Evolutionary conservation across 2,113 vertebrate species (phyloP), one percentile per base, ranked within the genome.

Genomic region (Seriola dumerili): DNA sequence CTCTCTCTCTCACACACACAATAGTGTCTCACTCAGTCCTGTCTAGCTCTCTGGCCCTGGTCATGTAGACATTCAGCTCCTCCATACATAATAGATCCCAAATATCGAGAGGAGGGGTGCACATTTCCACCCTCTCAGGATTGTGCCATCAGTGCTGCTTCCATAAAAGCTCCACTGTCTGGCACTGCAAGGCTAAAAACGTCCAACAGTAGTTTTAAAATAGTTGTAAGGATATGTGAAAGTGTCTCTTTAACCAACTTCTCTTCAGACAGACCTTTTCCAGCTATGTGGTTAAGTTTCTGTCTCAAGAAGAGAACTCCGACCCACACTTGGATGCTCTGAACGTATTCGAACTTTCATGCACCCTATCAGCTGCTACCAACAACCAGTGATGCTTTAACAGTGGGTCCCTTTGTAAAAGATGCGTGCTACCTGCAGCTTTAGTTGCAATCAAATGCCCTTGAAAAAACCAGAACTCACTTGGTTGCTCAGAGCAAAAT

Each of bases 21-120:
- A 84, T 83, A 67, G 86, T 54, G 83, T 76, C 84, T 88, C 69
- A 38, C 90, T 85, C 74, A 74, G 83, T 72, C 77, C 84, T 58
- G 80, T 88, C 85, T 91, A 62, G 81, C 71, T 90, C 90, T 83
- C 77, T 84, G 84, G 89, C 74, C 83, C 46, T 3, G 57, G 81
- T 91, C 87, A 84, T 85, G 89, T 70, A 87, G 87, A 88, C 85
- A 78, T 81, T 87, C 88, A 67, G 86, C 84, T 91, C 79, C 86
- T 89, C 91, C 66, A 83, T 89, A 85, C 86, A 90, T 86, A 87
- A 92, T 77, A 84, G 76, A 93, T 86, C 81, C 76, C 75, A 85
- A 83, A 88, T 75, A 90, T 87, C 72, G 13, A 82, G 74, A 76
- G 87, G 78, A 78, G 72, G 77, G 66, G 78, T 40, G 50, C 63